Conservation (phyloP, 2,888 invertebrate species). For the Dusona sp. region DNA sequence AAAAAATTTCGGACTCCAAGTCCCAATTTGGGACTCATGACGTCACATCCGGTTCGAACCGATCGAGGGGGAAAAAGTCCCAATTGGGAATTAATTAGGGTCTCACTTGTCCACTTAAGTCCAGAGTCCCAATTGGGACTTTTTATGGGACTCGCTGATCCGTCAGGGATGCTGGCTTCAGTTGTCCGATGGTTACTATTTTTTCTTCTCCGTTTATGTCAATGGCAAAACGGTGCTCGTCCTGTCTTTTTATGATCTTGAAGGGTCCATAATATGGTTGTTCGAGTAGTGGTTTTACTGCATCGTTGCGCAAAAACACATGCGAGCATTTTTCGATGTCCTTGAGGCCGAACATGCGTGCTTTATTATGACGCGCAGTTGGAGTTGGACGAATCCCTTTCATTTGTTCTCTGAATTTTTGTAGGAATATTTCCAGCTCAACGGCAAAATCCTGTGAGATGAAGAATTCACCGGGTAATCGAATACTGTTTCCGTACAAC, state of each 20-base stretch:
- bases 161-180: too few species aligned
- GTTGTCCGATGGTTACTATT: neutral
- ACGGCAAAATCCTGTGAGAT: constrained; percentile 1
- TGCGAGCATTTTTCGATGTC: constrained; percentile 34
- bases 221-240: neutral
- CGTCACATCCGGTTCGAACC: too few species aligned
- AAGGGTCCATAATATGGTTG: constrained; percentile 55
- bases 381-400: constrained; percentile 33
- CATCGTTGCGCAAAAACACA: constrained; percentile 23
- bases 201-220: neutral
- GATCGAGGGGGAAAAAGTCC: too few species aligned
- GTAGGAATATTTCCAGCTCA: constrained; percentile 32
- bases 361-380: constrained; percentile 39
- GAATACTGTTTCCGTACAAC: constrained; percentile 2
- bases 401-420: constrained; percentile 38
- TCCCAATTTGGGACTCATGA: too few species aligned
- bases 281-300: constrained; percentile 44
- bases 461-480: constrained; percentile 15
- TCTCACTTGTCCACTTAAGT: too few species aligned
- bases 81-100: too few species aligned
- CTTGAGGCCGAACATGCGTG: constrained; percentile 29
- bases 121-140: too few species aligned
- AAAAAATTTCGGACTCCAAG: too few species aligned
- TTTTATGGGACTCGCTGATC: too few species aligned
- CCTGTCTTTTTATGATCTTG: constrained; percentile 34